Conservation (phyloP, 2,113 vertebrate species). For the Urocynchramus pylzowi region DNA sequence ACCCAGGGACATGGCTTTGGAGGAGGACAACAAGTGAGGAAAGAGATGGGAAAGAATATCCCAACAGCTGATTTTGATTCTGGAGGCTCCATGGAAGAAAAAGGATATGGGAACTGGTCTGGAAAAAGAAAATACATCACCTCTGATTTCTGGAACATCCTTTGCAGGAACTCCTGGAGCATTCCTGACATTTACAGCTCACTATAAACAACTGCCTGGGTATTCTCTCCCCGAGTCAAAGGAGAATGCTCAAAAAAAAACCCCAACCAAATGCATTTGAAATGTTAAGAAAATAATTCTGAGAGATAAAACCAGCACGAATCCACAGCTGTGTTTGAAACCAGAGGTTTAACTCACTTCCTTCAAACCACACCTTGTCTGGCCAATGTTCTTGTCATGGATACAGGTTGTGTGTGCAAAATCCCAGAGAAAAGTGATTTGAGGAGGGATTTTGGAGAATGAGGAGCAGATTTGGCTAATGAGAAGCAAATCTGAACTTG, state of each 20-base stretch:
- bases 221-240: neutral
- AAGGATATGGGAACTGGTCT: neutral
- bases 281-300: neutral
- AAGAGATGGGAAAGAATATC: neutral
- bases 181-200: slow-evolving; percentile 17
- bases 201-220: neutral
- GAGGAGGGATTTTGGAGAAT: neutral
- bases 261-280: neutral
- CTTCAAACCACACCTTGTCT: neutral
- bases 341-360: neutral
- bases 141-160: neutral
- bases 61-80: neutral
- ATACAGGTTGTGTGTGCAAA: neutral
- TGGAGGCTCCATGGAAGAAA: neutral
- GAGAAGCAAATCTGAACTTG: neutral
- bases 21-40: neutral
- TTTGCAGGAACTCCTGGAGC: neutral
- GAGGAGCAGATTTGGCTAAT: neutral
- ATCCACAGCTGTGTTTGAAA: fast-evolving
- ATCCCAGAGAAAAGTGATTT: neutral
- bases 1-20: neutral
- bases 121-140: neutral
- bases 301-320: neutral
- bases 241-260: neutral
- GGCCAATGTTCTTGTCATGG: fast-evolving